Evolutionary conservation across 2,113 vertebrate genomes (phyloP).

Genomic region (Bubo blakistoni): DNA sequence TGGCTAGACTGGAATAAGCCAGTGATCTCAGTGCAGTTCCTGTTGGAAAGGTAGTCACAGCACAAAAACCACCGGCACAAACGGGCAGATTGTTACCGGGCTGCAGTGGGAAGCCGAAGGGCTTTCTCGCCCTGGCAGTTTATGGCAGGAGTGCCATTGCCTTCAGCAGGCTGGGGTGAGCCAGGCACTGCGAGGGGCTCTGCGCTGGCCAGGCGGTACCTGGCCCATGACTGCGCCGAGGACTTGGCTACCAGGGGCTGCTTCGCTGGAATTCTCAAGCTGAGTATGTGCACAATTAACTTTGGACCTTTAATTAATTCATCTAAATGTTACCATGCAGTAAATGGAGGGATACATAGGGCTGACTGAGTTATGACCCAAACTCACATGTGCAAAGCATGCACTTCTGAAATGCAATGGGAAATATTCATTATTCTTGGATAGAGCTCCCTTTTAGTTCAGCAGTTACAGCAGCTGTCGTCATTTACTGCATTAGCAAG

Average conservation of each 20-base stretch:
- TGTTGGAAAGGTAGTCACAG: conserved; percentile 18
- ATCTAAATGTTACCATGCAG: not conserved
- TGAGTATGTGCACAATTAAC: not conserved
- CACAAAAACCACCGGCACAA: conserved; percentile 12
- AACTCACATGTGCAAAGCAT: conserved; percentile 26
- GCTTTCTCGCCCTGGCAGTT: not conserved
- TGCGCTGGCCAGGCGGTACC: not conserved
- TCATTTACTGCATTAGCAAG: conserved; percentile 50
- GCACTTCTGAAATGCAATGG: conserved; percentile 17
- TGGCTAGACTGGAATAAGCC: conserved; percentile 34
- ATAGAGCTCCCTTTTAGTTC: conserved; percentile 53
- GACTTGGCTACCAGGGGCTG: not conserved
- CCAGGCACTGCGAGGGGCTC: not conserved
- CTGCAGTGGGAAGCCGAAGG: not conserved
- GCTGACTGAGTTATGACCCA: not conserved
- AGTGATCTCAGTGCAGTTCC: conserved; percentile 47
- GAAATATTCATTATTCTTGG: conserved; percentile 50
- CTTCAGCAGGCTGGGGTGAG: not conserved
- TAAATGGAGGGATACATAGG: not conserved
- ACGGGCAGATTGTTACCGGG: not conserved
- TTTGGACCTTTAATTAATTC: not conserved
- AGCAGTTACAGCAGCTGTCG: conserved; percentile 59
- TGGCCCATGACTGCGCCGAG: not conserved
- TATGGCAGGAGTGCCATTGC: not conserved
- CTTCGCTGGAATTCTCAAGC: not conserved